Evolutionary conservation across 2,888 invertebrate species (phyloP), one percentile per base, ranked within the genome.

Genomic region (Caenorhabditis wallacei): DNA sequence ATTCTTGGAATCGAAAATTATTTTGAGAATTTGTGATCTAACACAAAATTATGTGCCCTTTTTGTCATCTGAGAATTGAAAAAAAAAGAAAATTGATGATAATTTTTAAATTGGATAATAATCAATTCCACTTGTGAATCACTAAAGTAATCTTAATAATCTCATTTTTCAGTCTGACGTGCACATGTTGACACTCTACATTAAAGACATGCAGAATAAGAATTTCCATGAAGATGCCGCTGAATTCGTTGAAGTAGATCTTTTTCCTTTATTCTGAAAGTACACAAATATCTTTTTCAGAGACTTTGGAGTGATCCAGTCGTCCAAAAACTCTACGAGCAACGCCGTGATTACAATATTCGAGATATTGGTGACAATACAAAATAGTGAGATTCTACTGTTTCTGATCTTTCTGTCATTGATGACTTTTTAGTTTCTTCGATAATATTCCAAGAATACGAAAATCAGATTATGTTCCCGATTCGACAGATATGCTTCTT

Each of bases 321-420:
- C 8, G 87, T 88, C 0, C 79, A 84, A 40, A 53, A 61, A 13
- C 56, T 85, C 40, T 87, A 86, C 48, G 79, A 88, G 18, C 64
- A 89, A 26, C 72, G 88, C 1, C 7, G 18, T 4, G 88, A 88
- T 57, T 85, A 84, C 66, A 89, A 90, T 66, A 78, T 90, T 8
- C 88, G 90, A 59, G 90, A 90, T 66, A 80, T 90, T n/a, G 90
- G 90, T 48, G 90, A 90, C 63, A 89, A 89, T 54, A 88, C 88
- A 26, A 85, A 87, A 83, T 87, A 86, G 89, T 89, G 56, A 83
- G 66, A 18, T 63, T 43, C 35, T 35, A 43, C 11, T 13, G 8
- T 20, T 20, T 16, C 80, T 46, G 18, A n/a, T n/a, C 7, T 35
- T 35, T 24, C 7, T 46, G 37, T 46, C 7, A 35, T 13, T 24